Conservation (phyloP, 1,140 invertebrate species). For the Lucilia cuprina region DNA sequence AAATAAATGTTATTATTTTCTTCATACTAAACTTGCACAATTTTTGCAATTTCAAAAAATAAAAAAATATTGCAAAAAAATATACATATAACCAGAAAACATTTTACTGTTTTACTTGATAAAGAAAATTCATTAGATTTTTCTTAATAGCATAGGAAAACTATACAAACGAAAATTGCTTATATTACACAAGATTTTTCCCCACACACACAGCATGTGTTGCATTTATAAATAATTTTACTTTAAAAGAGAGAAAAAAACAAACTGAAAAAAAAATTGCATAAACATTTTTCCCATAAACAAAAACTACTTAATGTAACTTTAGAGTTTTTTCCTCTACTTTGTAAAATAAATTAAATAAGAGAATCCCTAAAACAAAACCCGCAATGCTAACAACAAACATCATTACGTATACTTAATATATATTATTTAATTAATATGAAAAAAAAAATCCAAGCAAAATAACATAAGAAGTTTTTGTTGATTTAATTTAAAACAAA, state of each 20-base stretch:
- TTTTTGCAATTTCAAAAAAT: too few species aligned
- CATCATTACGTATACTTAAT: not conserved
- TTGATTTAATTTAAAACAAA: not conserved
- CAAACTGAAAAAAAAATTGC: too few species aligned
- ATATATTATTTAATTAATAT: not conserved
- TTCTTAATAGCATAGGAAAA: too few species aligned
- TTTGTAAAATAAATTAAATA: not conserved
- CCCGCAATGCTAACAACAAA: not conserved
- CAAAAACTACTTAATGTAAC: not conserved
- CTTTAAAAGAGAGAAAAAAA: too few species aligned
- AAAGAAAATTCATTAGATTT: too few species aligned
- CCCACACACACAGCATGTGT: not conserved
- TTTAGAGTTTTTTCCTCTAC: not conserved
- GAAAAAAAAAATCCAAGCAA: not conserved
- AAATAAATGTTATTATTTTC: too few species aligned
- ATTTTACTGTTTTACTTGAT: too few species aligned
- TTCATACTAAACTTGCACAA: too few species aligned
- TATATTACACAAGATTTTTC: not conserved
- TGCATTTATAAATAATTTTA: not conserved
- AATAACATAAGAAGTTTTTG: not conserved
- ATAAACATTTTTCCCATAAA: not conserved
- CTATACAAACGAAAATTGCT: too few species aligned
- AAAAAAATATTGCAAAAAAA: too few species aligned
- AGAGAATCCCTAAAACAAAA: not conserved
- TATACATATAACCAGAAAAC: too few species aligned